Conservation (phyloP, 2,888 invertebrate genomes). For the Apotomis capreana region DNA sequence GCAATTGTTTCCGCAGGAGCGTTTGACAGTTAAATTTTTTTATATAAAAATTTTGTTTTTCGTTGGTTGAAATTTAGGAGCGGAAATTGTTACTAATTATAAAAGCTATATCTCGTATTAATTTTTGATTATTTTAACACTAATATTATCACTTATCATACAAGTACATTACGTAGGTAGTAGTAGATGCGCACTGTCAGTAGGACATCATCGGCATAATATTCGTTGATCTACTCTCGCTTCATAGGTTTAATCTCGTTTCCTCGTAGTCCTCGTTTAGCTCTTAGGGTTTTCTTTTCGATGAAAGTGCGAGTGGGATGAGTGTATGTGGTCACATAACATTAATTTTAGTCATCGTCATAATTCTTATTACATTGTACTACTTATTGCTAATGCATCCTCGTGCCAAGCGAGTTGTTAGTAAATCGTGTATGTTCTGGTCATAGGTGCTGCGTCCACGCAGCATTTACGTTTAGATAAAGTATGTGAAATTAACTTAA, state of each 20-base stretch:
- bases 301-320: slow-evolving; percentile 71
- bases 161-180: slow-evolving; percentile 60
- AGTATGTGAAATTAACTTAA: slow-evolving; percentile 62
- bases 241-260: slow-evolving; percentile 67
- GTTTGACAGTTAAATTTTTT: slow-evolving; percentile 63
- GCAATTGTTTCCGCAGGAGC: slow-evolving; percentile 65
- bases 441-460: slow-evolving; percentile 71
- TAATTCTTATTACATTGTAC: slow-evolving; percentile 60
- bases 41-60: slow-evolving; percentile 65
- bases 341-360: slow-evolving; percentile 69
- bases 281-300: slow-evolving; percentile 68
- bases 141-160: slow-evolving; percentile 64
- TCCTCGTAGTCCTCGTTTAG: slow-evolving; percentile 71
- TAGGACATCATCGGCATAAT: slow-evolving; percentile 66
- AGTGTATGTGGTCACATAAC: slow-evolving; percentile 74
- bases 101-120: slow-evolving; percentile 68
- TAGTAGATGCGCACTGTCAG: slow-evolving; percentile 64
- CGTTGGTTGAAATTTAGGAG: slow-evolving; percentile 70
- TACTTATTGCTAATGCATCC: slow-evolving; percentile 59
- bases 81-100: slow-evolving; percentile 77
- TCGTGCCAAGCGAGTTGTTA: slow-evolving; percentile 68
- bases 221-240: slow-evolving; percentile 66
- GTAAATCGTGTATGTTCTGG: slow-evolving; percentile 80
- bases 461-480: slow-evolving; percentile 59
- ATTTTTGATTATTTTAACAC: slow-evolving; percentile 62